These are phyloP conservation scores for Synergus laeviventris DNA, from an alignment of 2,888 invertebrate genomes.

Conservation along the genomic window DNA sequence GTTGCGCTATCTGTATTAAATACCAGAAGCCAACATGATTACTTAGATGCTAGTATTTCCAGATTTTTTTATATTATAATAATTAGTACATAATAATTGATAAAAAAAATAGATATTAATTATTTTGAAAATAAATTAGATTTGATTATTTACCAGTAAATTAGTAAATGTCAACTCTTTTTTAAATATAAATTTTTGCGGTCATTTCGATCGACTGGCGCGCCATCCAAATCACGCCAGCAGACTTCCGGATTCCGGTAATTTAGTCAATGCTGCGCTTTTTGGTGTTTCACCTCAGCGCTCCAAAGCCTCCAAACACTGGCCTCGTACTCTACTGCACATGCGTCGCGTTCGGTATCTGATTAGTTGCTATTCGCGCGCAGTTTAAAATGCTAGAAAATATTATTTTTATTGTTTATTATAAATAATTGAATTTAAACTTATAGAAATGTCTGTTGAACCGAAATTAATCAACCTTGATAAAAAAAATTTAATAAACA, in stretches of 20 bases:
- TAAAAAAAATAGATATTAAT: not conserved
- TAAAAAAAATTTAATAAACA: too few species aligned
- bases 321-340: too few species aligned
- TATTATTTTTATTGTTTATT: too few species aligned
- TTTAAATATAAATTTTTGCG: not conserved
- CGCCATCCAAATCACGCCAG: not conserved
- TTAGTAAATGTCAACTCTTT: not conserved
- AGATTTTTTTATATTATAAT: not conserved
- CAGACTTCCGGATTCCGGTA: slow-evolving; percentile 60
- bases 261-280: too few species aligned
- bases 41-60: not conserved
- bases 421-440: too few species aligned
- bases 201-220: not conserved
- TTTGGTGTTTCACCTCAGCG: too few species aligned
- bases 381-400: too few species aligned
- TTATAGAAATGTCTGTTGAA: too few species aligned
- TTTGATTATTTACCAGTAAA: not conserved
- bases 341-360: too few species aligned
- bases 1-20: not conserved
- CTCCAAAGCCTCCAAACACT: too few species aligned
- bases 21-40: not conserved
- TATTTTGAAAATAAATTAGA: not conserved
- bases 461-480: too few species aligned
- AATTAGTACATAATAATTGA: not conserved
- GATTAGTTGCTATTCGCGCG: too few species aligned